Evolutionary conservation across 2,113 vertebrate genomes (phyloP).

Genomic region (Rhipidura dahli): DNA sequence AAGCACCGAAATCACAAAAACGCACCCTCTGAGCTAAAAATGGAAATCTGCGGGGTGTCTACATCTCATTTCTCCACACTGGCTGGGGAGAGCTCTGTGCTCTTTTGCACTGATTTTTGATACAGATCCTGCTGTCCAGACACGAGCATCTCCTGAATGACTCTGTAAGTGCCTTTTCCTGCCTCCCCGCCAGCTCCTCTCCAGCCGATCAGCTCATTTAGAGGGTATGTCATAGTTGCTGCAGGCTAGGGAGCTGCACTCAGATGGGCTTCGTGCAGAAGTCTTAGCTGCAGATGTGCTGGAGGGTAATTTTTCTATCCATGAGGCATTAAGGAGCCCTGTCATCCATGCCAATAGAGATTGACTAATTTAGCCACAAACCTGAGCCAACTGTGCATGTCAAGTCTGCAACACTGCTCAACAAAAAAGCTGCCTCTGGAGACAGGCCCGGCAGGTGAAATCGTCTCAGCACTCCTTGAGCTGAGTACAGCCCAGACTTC

Average conservation of each 20-base stretch:
- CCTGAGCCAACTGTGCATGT: not conserved
- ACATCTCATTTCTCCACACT: not conserved
- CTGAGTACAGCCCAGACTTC: not conserved
- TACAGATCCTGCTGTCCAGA: not conserved
- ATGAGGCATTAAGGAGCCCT: constrained; percentile 22
- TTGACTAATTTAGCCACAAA: constrained; percentile 32
- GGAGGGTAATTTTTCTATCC: constrained; percentile 18
- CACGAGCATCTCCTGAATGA: not conserved
- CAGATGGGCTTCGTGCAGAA: not conserved
- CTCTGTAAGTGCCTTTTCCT: constrained; percentile 53
- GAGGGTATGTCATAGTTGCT: not conserved
- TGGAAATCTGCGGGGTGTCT: not conserved
- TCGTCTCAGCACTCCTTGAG: not conserved
- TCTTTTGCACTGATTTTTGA: not conserved
- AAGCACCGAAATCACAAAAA: not conserved
- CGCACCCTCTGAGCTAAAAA: not conserved
- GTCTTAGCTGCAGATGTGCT: constrained; percentile 50
- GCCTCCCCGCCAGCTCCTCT: not conserved
- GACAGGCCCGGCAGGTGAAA: not conserved
- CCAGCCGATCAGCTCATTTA: constrained; percentile 19
- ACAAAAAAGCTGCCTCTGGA: not conserved
- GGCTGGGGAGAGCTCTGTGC: not conserved
- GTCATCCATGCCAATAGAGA: constrained; percentile 56
- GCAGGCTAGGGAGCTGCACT: not conserved
- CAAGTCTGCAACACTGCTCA: not conserved